Conservation (phyloP, 2,888 invertebrate genomes). For the Loripinus fragilis region DNA sequence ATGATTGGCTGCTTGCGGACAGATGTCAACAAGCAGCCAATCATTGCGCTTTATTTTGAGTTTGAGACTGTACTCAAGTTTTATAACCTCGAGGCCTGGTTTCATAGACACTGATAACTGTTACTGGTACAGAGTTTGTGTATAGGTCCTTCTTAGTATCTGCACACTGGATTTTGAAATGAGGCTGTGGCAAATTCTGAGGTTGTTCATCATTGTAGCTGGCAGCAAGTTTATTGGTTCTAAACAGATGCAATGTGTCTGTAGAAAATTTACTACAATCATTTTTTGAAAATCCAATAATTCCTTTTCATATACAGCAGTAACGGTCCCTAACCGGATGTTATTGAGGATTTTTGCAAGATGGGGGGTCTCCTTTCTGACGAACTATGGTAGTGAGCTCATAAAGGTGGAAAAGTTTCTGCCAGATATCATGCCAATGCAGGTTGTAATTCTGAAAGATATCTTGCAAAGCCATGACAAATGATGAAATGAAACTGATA, state of each 20-base stretch:
- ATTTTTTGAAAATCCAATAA: slow-evolving; percentile 12
- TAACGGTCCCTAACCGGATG: slow-evolving; percentile 34
- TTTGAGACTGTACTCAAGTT: too few relatives aligned
- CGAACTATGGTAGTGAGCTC: slow-evolving; percentile 38
- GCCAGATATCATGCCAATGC: slow-evolving; percentile 46
- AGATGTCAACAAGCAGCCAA: too few relatives aligned
- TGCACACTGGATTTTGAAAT: slow-evolving; percentile 1
- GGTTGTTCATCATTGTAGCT: slow-evolving; percentile 2
- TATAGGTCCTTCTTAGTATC: slow-evolving; percentile 30
- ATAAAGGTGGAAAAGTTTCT: slow-evolving; percentile 34
- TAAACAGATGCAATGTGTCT: slow-evolving; percentile 12
- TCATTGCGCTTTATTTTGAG: too few relatives aligned
- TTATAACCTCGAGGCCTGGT: too few relatives aligned
- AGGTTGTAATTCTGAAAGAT: neutral
- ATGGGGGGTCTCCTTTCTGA: slow-evolving; percentile 41
- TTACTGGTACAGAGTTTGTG: slow-evolving; percentile 30
- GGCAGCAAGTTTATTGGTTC: slow-evolving; percentile 20
- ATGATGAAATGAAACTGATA: neutral
- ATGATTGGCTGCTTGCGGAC: too few relatives aligned
- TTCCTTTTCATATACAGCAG: slow-evolving; percentile 21
- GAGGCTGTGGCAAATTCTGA: neutral
- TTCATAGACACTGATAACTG: slow-evolving; percentile 27
- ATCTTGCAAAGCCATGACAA: neutral
- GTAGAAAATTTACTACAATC: neutral
- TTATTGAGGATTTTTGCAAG: slow-evolving; percentile 45